Evolutionary conservation across 2,113 vertebrate species (phyloP).

Genomic region (Bungarus multicinctus): DNA sequence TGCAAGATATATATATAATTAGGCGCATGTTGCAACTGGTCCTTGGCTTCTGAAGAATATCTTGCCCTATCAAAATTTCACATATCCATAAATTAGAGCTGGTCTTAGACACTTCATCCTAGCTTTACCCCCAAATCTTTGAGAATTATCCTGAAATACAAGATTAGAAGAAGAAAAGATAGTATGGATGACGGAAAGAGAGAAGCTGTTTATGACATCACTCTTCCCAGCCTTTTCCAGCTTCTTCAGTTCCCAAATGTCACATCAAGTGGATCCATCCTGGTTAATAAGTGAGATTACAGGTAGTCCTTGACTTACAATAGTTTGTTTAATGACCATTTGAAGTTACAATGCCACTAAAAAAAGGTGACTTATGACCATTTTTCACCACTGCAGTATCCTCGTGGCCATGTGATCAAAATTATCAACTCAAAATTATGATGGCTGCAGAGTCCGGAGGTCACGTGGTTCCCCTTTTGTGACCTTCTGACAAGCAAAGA

Average conservation of each 20-base stretch:
- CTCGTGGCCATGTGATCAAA: neutral
- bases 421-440: neutral
- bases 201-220: neutral
- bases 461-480: neutral
- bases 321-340: neutral
- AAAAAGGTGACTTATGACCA: neutral
- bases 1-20: constrained; percentile 65
- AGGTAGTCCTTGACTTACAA: neutral
- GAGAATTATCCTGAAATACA: constrained; percentile 5
- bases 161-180: neutral
- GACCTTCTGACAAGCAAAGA: neutral
- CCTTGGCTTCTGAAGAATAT: constrained; percentile 54
- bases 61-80: constrained; percentile 51
- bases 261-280: neutral
- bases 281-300: neutral
- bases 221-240: neutral
- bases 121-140: constrained; percentile 39
- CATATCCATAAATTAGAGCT: constrained; percentile 45
- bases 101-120: constrained; percentile 54
- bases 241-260: neutral
- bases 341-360: neutral
- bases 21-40: constrained; percentile 66
- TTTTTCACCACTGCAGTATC: neutral
- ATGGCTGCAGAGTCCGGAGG: neutral
- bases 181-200: neutral